A percentile compares a stretch with the other conserved stretches of the same genome.
phyloP scores from a whole-genome alignment of 1,140 invertebrate species.

The Pristionchus pacificus region DNA sequence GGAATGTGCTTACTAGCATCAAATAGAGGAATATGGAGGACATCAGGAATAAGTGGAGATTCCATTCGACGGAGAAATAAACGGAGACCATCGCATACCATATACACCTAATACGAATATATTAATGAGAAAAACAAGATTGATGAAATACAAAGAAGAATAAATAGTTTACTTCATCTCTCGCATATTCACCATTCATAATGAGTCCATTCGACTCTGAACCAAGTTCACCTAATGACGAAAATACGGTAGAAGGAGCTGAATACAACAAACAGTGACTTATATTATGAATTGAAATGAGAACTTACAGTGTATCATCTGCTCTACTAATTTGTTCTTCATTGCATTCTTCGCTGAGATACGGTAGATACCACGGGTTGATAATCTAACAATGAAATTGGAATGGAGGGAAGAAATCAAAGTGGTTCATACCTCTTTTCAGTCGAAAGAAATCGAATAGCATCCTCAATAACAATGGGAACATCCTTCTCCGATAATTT shows the following conservation, averaged over 20 bases:
- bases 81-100: not conserved
- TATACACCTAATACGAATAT: not conserved
- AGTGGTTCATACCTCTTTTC: not conserved
- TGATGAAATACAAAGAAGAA: not conserved
- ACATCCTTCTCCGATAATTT: not conserved
- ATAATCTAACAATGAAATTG: not conserved
- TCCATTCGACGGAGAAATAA: not conserved
- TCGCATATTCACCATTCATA: not conserved
- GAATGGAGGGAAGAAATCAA: not conserved
- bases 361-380: not conserved
- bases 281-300: not conserved
- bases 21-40: not conserved
- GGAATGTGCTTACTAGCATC: not conserved
- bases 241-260: not conserved
- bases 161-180: not conserved
- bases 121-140: not conserved
- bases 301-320: not conserved
- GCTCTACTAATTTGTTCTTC: not conserved
- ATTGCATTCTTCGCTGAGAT: not conserved
- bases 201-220: not conserved
- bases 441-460: not conserved
- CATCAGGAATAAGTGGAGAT: not conserved
- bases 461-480: not conserved
- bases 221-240: not conserved
- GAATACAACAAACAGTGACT: not conserved